Evolutionary conservation across 2,797 vertebrate genomes (phyloP), one percentile per base, ranked within the genome.

Genomic region (Aphelocoma californica): DNA sequence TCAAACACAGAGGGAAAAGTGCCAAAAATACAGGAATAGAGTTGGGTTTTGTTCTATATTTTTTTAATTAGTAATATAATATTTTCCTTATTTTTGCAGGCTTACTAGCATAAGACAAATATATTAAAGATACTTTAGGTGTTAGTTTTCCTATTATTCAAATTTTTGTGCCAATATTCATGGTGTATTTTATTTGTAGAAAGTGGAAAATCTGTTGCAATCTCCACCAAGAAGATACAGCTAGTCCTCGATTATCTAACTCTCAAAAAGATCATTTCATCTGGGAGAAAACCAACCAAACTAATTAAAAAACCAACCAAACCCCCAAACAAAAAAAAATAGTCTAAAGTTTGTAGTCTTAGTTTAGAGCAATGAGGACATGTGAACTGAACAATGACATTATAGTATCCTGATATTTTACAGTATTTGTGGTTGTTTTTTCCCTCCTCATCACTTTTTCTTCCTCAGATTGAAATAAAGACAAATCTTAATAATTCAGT

Each of bases 381-480:
- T 38, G 32, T 85, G 29, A 71, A 40, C 44, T 53, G 28, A 85
- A 69, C 18, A 79, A 20, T 80, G 81, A 82, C 64, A 62, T 57
- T 72, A 51, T 14, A 14, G 6, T 62, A 62, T 58, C 29, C 53
- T 87, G 56, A 44, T 73, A 71, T 64, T 89, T 57, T 74, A 6
- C n/a, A 57, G 16, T 48, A 62, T 90, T 83, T 87, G 11, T 83
- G 50, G 69, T 90, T 54, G 4, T 6, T 74, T 94, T 75, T 53
- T 13, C 7, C n/a, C n/a, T 16, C 24, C 9, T 73, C 44, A 65
- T 73, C 8, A 73, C 73, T 88, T 77, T 77, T 38, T 89, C 34
- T 83, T 93, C 36, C 51, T 74, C 57, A 84, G 61, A 86, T 65
- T 90, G 50, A 88, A 96, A 96, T 88, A 84, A 96, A 97, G 88